Base-by-base conservation (phyloP, 2,888 invertebrate genomes). In the Agrotis ipsilon region DNA sequence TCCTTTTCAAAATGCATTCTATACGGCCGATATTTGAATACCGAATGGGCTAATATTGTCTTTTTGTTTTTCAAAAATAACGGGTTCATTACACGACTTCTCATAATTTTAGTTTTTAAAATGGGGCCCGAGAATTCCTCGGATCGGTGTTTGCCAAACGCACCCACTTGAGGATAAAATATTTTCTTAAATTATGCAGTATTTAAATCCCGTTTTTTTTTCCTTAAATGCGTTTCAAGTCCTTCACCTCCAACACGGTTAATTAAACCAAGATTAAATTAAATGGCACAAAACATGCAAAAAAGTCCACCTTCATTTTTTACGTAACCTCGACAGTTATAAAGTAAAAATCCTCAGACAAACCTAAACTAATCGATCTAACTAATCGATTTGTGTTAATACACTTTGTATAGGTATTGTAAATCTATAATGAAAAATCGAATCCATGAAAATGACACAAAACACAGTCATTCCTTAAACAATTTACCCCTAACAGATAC, bases 331-430 rank as follows among this genome's bases (percentile, higher is more conserved):
- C 45, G 45, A 59, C 5, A 19, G 6, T 1, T 21, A 16, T 14
- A 7, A 51, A 27, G 27, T 18, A 9, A 68, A 68, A 67, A 32
- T 52, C 21, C 1, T 45, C 43, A 21, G 13, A 13, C 58, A 68
- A 63, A 63, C 19, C 45, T 18, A 21, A 52, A 59, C 68, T 16
- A 69, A 69, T 75, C 69, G 62, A 75, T 74, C 11, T 39, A 52
- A 59, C 62, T 16, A 69, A 69, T 75, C 69, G 62, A 75, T 74
- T 75, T 68, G 7, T 18, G 62, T 46, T 60, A 74, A 74, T 57
- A 51, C 13, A 14, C 32, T 49, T 60, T 55, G 49, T 48, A n/a
- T 51, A n/a, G n/a, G n/a, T n/a, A 45, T 21, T 7, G 21, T 32
- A 46, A 74, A 68, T 57, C 67, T 32, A 39, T 39, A 58, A 39